phyloP scores from a whole-genome alignment of 35 echinoderm and acorn worm genomes.

The Diadema setosum region DNA sequence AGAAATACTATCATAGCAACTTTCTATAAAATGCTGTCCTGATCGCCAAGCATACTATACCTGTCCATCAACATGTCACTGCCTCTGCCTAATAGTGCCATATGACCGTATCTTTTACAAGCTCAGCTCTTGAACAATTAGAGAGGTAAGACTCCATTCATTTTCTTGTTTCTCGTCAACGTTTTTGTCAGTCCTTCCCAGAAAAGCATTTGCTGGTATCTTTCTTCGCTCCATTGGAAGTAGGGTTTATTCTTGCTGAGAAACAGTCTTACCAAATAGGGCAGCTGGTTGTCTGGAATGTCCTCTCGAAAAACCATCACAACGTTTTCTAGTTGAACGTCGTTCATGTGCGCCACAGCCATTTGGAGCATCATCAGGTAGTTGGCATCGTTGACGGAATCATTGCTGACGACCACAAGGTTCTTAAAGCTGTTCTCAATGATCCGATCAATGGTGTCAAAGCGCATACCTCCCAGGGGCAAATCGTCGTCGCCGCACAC shows the following conservation, averaged over 20 bases:
- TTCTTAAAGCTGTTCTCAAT: neutral
- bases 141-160: neutral
- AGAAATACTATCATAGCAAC: too few relatives aligned
- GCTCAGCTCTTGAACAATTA: too few relatives aligned
- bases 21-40: too few relatives aligned
- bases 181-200: neutral
- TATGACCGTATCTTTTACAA: too few relatives aligned
- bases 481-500: neutral
- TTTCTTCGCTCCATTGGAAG: neutral
- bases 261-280: neutral
- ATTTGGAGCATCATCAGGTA: neutral
- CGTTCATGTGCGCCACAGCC: neutral
- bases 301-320: neutral
- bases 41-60: too few relatives aligned
- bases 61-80: too few relatives aligned
- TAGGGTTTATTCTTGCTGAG: constrained; percentile 3
- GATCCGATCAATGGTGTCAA: neutral
- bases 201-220: neutral
- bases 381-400: neutral
- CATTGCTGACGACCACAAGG: neutral
- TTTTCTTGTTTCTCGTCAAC: neutral
- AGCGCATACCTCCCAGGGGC: neutral
- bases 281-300: neutral
- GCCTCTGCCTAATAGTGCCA: too few relatives aligned
- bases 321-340: neutral